Percentiles rank a stretch among this genome's conserved stretches.
phyloP scores from a whole-genome alignment of 2,888 invertebrate genomes.

The Megastigmus dorsalis region DNA sequence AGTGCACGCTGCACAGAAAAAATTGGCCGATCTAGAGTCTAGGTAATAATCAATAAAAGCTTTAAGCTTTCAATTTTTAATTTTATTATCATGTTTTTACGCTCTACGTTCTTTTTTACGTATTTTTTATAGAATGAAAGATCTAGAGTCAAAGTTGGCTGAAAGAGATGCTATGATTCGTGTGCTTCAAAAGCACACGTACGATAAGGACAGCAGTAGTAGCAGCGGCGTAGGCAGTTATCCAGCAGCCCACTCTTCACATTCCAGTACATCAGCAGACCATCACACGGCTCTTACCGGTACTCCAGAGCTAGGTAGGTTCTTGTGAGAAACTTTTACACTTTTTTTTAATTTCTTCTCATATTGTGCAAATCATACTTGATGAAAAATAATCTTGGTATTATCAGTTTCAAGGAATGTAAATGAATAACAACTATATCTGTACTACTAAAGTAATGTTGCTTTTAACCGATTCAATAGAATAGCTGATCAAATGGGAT shows the following conservation, averaged over 20 bases:
- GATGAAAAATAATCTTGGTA: no score
- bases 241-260: slow-evolving; percentile 73
- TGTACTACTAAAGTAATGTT: no score
- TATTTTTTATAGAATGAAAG: slow-evolving; percentile 80
- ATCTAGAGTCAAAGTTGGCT: slow-evolving; percentile 89
- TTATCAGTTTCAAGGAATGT: no score
- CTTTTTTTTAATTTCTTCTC: no score
- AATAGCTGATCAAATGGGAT: no score
- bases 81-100: neutral
- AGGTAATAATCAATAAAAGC: slow-evolving; percentile 77
- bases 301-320: slow-evolving; percentile 70
- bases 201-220: slow-evolving; percentile 80
- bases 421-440: no score
- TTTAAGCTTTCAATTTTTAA: slow-evolving; percentile 17
- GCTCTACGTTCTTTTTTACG: no score
- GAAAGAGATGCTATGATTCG: slow-evolving; percentile 94
- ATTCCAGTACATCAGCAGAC: slow-evolving; percentile 72
- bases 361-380: no score
- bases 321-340: no score
- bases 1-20: slow-evolving; percentile 88
- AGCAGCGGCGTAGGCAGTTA: slow-evolving; percentile 77
- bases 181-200: slow-evolving; percentile 88
- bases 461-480: no score
- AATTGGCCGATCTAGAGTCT: slow-evolving; percentile 89
- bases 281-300: slow-evolving; percentile 68